A percentile compares a stretch with the other conserved stretches of the same genome.
Evolutionary conservation across 2,888 invertebrate species (phyloP).

Genomic region (Aradus depressus): DNA sequence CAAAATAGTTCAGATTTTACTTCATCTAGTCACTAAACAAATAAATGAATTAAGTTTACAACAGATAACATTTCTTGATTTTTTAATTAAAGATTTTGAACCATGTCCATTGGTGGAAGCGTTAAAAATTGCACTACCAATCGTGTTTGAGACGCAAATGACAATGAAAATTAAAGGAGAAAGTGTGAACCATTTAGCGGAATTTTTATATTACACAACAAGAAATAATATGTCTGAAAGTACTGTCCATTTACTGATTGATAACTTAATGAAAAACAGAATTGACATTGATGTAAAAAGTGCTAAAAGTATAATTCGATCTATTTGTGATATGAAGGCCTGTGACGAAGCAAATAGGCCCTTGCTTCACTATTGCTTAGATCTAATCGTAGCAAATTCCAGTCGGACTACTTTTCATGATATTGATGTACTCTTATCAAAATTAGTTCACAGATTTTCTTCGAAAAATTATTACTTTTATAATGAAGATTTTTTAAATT

Average conservation of each 20-base stretch:
- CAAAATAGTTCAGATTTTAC: slow-evolving; percentile 48
- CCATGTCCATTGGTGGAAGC: slow-evolving; percentile 50
- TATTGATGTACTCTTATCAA: slow-evolving; percentile 42
- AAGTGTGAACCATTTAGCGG: slow-evolving; percentile 42
- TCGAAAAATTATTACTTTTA: slow-evolving; percentile 46
- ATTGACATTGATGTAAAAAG: slow-evolving; percentile 37
- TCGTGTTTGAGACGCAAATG: slow-evolving; percentile 54
- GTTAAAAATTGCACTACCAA: slow-evolving; percentile 50
- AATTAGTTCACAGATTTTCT: slow-evolving; percentile 40
- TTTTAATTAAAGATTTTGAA: slow-evolving; percentile 44
- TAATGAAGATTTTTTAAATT: slow-evolving; percentile 48
- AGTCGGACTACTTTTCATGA: slow-evolving; percentile 41
- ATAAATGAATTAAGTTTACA: slow-evolving; percentile 49
- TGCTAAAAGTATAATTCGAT: slow-evolving; percentile 46
- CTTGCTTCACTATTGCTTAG: slow-evolving; percentile 43
- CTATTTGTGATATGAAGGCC: slow-evolving; percentile 43
- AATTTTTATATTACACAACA: slow-evolving; percentile 45
- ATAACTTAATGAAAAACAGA: slow-evolving; percentile 38
- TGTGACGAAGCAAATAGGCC: slow-evolving; percentile 40
- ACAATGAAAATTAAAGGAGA: slow-evolving; percentile 46
- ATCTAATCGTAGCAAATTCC: slow-evolving; percentile 41
- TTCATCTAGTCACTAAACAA: slow-evolving; percentile 50
- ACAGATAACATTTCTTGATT: slow-evolving; percentile 52
- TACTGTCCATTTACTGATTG: slow-evolving; percentile 44
- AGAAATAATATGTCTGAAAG: slow-evolving; percentile 42